A percentile compares a stretch with the other conserved stretches of the same genome.
Conservation (phyloP, 2,888 invertebrate species). For the Pseudococcus longispinus region DNA sequence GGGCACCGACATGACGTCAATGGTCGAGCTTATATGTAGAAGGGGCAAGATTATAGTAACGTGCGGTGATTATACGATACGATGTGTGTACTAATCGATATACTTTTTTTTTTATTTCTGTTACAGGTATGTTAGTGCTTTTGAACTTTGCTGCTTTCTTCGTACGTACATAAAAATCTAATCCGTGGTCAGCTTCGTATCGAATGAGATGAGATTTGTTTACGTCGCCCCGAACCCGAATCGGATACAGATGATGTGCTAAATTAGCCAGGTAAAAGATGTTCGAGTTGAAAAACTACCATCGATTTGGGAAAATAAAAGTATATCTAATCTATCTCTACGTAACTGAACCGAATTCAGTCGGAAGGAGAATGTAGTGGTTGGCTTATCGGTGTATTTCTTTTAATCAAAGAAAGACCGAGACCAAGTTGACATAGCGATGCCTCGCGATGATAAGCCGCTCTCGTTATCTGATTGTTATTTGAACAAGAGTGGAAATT, state of each 20-base stretch:
- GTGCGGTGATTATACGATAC: neutral
- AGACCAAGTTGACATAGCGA: neutral
- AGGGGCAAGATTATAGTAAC: neutral
- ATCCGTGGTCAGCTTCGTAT: neutral
- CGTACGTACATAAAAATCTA: too few species aligned
- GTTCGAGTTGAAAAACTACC: neutral
- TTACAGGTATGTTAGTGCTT: slow-evolving; percentile 12
- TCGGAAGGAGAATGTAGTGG: neutral
- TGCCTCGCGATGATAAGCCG: neutral
- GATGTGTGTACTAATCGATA: neutral
- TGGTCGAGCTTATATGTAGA: neutral
- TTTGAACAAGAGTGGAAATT: neutral
- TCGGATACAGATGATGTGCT: neutral
- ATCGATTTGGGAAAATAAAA: neutral
- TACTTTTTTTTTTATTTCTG: neutral
- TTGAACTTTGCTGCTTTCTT: neutral
- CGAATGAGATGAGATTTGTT: neutral
- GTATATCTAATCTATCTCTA: too few species aligned
- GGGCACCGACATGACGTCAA: neutral
- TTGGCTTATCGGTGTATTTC: neutral
- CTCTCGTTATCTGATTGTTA: neutral
- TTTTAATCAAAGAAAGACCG: neutral
- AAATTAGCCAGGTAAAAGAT: neutral
- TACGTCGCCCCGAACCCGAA: neutral
- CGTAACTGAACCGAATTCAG: neutral